Percentiles rank a stretch among this genome's conserved stretches.
Conservation (phyloP, 2,113 vertebrate species). For the Nanorana parkeri region DNA sequence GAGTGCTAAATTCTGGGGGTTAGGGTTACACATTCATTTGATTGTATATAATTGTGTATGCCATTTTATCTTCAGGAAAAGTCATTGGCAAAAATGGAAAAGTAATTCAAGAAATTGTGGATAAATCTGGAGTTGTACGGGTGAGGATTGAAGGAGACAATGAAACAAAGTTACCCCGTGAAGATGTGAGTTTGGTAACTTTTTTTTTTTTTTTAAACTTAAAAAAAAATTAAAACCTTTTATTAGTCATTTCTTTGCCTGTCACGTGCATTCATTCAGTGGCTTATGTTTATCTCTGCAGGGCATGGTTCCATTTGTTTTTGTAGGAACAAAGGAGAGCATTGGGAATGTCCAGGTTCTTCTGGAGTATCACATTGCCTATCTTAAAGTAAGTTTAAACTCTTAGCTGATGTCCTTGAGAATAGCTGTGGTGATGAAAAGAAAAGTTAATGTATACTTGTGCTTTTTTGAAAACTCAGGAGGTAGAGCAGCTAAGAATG, state of each 20-base stretch:
- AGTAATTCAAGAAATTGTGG: constrained; percentile 87
- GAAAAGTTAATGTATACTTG: neutral
- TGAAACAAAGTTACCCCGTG: constrained; percentile 82
- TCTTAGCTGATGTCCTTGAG: neutral
- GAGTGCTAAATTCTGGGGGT: too few species aligned
- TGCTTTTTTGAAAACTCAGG: constrained; percentile 70
- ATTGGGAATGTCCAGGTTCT: constrained; percentile 96
- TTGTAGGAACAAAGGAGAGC: constrained; percentile 97
- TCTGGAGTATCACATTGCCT: constrained; percentile 95
- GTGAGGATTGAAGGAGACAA: constrained; percentile 87
- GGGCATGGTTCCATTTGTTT: constrained; percentile 98
- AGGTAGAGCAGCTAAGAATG: constrained; percentile 96
- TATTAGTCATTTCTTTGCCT: neutral
- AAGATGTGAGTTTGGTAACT: constrained; percentile 76
- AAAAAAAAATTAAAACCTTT: neutral
- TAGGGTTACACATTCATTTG: neutral
- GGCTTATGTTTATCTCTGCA: constrained; percentile 61
- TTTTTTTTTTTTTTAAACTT: neutral
- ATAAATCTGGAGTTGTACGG: constrained; percentile 85
- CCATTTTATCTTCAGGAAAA: constrained; percentile 74
- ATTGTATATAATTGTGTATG: neutral
- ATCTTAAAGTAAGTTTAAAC: constrained; percentile 88
- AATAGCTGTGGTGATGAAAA: neutral
- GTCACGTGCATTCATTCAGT: neutral
- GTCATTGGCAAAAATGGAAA: constrained; percentile 88